phyloP scores from a whole-genome alignment of 2,113 vertebrate species.

The Acrocephalus kingi region DNA sequence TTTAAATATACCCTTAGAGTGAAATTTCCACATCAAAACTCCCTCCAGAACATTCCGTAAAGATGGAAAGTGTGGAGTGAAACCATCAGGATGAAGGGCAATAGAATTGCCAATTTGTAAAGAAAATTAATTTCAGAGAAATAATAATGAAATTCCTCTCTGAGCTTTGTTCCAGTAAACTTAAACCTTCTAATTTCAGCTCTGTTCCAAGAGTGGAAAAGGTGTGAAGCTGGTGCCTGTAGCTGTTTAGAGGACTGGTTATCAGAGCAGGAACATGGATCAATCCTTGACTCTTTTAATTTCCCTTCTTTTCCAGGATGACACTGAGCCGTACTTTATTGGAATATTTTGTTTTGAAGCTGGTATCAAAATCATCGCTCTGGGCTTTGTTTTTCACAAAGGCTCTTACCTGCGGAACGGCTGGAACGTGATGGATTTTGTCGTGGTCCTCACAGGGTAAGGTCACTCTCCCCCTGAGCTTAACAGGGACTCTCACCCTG shows the following conservation, averaged over 20 bases:
- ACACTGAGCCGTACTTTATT: constrained; percentile 99
- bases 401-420: constrained; percentile 95
- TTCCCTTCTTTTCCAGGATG: constrained; percentile 77
- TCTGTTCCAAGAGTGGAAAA: not conserved
- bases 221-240: fast-evolving
- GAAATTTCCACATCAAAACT: not conserved
- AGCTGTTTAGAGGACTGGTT: not conserved
- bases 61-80: not conserved
- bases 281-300: not conserved
- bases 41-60: not conserved
- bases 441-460: constrained; percentile 97
- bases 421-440: constrained; percentile 99
- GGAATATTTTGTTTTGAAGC: constrained; percentile 99
- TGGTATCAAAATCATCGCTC: constrained; percentile 96
- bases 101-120: not conserved
- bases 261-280: not conserved
- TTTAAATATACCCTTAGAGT: not conserved
- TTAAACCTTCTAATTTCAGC: not conserved
- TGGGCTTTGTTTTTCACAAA: constrained; percentile 96
- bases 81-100: not conserved
- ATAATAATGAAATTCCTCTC: not conserved
- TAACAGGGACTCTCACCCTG: not conserved
- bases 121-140: not conserved
- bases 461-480: constrained; percentile 47
- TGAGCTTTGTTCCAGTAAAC: not conserved